phyloP scores from a whole-genome alignment of 2,113 vertebrate species.

The Prunella fulvescens region DNA sequence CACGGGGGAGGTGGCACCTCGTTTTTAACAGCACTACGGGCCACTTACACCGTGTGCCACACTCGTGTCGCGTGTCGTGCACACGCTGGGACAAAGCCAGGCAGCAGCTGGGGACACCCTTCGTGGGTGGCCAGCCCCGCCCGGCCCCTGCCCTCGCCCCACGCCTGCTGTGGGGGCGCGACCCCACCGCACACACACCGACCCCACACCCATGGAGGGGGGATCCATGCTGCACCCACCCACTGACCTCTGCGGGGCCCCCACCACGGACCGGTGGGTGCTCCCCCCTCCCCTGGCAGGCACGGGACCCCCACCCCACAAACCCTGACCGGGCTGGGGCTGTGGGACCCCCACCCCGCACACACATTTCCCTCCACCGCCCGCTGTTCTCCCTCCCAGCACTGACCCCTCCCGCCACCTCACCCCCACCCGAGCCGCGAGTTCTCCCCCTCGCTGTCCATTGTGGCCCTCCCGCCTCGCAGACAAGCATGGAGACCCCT shows the following conservation, averaged over 20 bases:
- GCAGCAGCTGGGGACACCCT: neutral
- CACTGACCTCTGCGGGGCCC: neutral
- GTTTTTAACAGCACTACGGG: neutral
- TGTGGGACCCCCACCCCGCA: neutral
- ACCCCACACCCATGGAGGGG: neutral
- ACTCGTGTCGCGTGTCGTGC: neutral
- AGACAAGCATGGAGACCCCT: no score
- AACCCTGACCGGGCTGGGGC: neutral
- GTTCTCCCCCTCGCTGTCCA: neutral
- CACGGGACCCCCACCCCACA: neutral
- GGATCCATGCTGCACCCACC: neutral
- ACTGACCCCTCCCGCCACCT: neutral
- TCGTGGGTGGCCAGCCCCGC: neutral
- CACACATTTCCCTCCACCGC: neutral
- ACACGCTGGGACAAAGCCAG: neutral
- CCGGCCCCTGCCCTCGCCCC: neutral
- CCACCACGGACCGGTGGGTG: neutral
- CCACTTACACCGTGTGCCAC: neutral
- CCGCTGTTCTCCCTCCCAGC: no score
- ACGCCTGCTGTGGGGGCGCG: neutral
- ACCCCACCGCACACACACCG: neutral
- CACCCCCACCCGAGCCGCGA: no score
- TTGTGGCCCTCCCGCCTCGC: neutral
- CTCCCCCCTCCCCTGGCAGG: no score
- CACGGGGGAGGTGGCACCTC: neutral